Evolutionary conservation across 2,888 invertebrate species (phyloP).

Genomic region (Tenthredo mesomela): DNA sequence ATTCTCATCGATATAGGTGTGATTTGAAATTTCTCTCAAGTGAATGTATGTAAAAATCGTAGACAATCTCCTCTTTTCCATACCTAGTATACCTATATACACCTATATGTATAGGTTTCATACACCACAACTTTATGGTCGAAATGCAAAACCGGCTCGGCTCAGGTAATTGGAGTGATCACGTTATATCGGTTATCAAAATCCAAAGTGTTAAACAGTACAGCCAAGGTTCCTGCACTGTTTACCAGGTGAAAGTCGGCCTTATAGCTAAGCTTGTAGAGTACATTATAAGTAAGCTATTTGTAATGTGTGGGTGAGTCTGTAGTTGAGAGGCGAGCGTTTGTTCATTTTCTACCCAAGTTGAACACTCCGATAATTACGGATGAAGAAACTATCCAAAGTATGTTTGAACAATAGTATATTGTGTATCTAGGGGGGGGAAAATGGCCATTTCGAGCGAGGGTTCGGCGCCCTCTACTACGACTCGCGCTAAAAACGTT

Average conservation of each 20-base stretch:
- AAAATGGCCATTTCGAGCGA: too few species aligned
- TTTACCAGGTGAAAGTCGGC: conserved; percentile 36
- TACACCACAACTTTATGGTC: not conserved
- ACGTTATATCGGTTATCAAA: conserved; percentile 35
- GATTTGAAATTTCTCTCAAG: not conserved
- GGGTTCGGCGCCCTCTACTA: too few species aligned
- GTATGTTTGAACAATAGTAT: not conserved
- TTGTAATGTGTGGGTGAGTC: not conserved
- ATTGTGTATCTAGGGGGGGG: too few species aligned
- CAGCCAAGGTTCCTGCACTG: conserved; percentile 27
- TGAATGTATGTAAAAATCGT: too few species aligned
- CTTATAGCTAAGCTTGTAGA: not conserved
- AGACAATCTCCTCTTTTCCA: too few species aligned
- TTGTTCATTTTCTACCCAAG: conserved; percentile 26
- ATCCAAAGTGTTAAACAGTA: conserved; percentile 29
- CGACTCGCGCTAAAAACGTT: too few species aligned
- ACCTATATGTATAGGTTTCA: not conserved
- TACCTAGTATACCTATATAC: too few species aligned
- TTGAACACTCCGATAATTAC: not conserved
- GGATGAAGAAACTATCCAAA: not conserved
- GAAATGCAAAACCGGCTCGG: conserved; percentile 25
- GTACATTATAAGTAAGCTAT: not conserved
- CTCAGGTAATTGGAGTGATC: conserved; percentile 23
- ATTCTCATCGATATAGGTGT: not conserved
- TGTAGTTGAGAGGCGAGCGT: not conserved